These are phyloP conservation scores for Discoglossus pictus DNA, from an alignment of 2,797 vertebrate species.

Conservation along the genomic window DNA sequence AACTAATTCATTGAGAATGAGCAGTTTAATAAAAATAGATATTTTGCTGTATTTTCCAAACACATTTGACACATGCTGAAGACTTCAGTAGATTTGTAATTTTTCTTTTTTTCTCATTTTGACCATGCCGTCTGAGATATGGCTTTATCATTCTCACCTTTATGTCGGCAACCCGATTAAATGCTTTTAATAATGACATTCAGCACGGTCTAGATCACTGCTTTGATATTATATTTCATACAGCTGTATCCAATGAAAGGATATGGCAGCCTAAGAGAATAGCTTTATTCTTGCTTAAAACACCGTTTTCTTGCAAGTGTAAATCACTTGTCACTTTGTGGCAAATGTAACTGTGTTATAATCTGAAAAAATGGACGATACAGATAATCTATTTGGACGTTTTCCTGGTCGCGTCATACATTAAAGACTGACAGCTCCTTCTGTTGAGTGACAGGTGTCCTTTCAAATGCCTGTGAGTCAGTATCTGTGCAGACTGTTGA, in stretches of 20 bases:
- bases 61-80: no score
- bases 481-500: conserved; percentile 98
- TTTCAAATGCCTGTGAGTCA: conserved; percentile 95
- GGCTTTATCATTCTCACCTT: conserved; percentile 87
- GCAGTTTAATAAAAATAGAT: no score
- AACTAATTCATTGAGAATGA: no score
- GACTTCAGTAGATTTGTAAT: no score
- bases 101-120: conserved; percentile 50
- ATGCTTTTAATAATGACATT: conserved; percentile 80
- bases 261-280: conserved; percentile 85
- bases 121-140: conserved; percentile 68
- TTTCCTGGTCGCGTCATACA: conserved; percentile 84
- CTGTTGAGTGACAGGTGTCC: conserved; percentile 99
- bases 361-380: conserved; percentile 80
- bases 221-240: conserved; percentile 86
- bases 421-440: conserved; percentile 96
- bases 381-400: conserved; percentile 97
- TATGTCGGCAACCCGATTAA: conserved; percentile 79
- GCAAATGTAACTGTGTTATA: conserved; percentile 86
- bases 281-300: conserved; percentile 78
- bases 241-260: conserved; percentile 86
- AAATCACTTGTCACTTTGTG: conserved; percentile 97
- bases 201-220: conserved; percentile 79
- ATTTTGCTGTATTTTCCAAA: no score
- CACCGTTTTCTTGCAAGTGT: conserved; percentile 85